Conservation (phyloP, 2,888 invertebrate genomes). For the Stegana nigrithorax region DNA sequence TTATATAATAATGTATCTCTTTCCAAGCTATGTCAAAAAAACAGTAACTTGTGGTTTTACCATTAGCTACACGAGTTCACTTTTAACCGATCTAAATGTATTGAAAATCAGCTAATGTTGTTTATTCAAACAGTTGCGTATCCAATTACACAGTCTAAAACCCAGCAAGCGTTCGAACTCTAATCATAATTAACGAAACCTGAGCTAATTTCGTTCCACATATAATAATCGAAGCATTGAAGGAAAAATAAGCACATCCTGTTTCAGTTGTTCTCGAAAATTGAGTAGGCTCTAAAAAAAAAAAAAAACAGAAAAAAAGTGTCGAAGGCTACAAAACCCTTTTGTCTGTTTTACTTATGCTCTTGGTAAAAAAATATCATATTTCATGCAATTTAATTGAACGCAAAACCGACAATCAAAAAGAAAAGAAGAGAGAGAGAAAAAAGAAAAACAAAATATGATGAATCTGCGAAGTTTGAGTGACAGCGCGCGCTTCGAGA, state of each 20-base stretch:
- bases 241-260: conserved; percentile 40
- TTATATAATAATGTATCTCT: too few species aligned
- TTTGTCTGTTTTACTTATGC: too few species aligned
- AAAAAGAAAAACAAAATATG: conserved; percentile 7
- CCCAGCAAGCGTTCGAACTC: too few species aligned
- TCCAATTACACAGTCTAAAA: not conserved
- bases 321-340: not conserved
- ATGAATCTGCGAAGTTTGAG: conserved; percentile 11
- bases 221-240: conserved; percentile 23
- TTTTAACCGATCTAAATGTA: not conserved
- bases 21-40: too few species aligned
- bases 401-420: conserved; percentile 35
- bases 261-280: conserved; percentile 19
- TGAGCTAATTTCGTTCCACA: conserved; percentile 50
- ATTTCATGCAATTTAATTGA: conserved; percentile 62
- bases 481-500: not conserved
- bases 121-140: conserved; percentile 1
- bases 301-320: conserved; percentile 2
- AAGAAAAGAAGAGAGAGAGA: conserved; percentile 18
- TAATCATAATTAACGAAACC: conserved; percentile 49
- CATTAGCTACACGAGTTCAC: conserved; percentile 1
- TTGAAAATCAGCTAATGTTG: conserved; percentile 1
- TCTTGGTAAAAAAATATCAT: conserved; percentile 53
- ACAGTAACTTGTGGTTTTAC: too few species aligned
- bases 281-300: conserved; percentile 24